Base-by-base conservation (phyloP, 2,888 invertebrate genomes). In the Dryococelus australis region DNA sequence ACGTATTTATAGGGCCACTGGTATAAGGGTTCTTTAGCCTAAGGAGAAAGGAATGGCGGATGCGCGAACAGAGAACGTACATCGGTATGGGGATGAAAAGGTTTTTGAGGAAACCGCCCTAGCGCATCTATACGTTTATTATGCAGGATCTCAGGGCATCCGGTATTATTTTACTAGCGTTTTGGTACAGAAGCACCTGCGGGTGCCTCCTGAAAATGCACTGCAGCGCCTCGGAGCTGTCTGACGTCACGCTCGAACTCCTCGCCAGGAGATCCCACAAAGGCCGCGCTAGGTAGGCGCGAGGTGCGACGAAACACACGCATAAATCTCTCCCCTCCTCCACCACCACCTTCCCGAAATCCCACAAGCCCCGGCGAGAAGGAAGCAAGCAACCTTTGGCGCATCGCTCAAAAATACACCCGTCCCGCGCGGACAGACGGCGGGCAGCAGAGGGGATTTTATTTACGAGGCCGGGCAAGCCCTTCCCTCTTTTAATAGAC, bases 321-420 rank as follows among this genome's bases (percentile, higher is more conserved):
- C 8, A 65, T 65, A 65, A 65, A 47, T 47, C 47, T 47, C 47
- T 10, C 10, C 65, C 65, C 65, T 20, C n/a, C 65, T 24, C n/a
- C n/a, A 2, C 65, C 65, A 8, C 6, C 24, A 9, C 20, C 65
- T 65, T n/a, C 10, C 20, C 65, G 16, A 10, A 10, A 10, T 47
- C 16, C 47, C 47, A 10, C 16, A 13, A 13, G 2, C 12, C 12
- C 47, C 47, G 47, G 47, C 65, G n/a, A 65, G 65, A 65, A 65
- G 65, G 65, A 65, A 65, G 65, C 47, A 47, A 47, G 47, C 65
- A n/a, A 65, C 24, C 65, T 65, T 51, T 65, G n/a, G 65, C 65
- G 65, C 65, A 65, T 65, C 65, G n/a, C 65, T 65, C 65, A 65
- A 65, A 65, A 65, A 65, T 65, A 65, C 65, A 65, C 65, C 65